Percentiles rank a stretch among this genome's conserved stretches.
These are phyloP conservation scores for Zygothrica quintamaculata DNA, from an alignment of 2,888 invertebrate genomes.

Conservation along the genomic window DNA sequence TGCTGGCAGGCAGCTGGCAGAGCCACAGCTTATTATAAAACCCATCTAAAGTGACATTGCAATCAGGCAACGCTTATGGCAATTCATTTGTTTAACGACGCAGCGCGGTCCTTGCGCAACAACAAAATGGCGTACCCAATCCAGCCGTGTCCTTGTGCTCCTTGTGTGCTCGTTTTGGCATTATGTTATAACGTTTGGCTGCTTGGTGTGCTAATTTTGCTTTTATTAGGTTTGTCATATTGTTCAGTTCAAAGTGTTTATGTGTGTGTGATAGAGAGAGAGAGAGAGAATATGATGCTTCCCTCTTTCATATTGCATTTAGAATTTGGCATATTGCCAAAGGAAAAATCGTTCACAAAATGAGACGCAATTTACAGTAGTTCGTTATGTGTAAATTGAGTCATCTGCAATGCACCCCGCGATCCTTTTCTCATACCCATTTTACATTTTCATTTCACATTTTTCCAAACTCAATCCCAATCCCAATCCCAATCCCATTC, in stretches of 20 bases:
- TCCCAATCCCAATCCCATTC: conserved; percentile 19
- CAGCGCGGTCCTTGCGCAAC: conserved; percentile 40
- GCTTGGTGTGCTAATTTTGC: conserved; percentile 67
- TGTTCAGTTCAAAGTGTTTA: conserved; percentile 14
- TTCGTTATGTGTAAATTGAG: conserved; percentile 81
- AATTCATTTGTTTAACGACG: conserved; percentile 84
- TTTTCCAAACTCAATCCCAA: conserved; percentile 12
- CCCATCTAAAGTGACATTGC: conserved; percentile 79
- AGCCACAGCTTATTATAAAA: conserved; percentile 71
- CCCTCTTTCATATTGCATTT: conserved; percentile 47
- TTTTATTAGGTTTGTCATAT: conserved; percentile 75
- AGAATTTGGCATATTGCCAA: conserved; percentile 73
- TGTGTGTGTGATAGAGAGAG: neutral
- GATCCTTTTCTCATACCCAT: conserved; percentile 19
- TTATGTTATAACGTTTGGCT: conserved; percentile 6
- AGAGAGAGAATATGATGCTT: conserved; percentile 36
- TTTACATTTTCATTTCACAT: neutral
- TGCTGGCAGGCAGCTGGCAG: conserved; percentile 9
- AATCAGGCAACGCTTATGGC: conserved; percentile 82
- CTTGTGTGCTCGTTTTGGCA: conserved; percentile 42
- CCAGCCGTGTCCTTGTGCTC: conserved; percentile 27
- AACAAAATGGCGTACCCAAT: conserved; percentile 59
- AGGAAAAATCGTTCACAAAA: conserved; percentile 75
- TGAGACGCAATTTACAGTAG: conserved; percentile 78
- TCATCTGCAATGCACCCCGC: conserved; percentile 72